Percentiles rank a stretch among this genome's conserved stretches.
Conservation (phyloP, 2,797 vertebrate genomes). For the Pseudocheirus occidentalis region DNA sequence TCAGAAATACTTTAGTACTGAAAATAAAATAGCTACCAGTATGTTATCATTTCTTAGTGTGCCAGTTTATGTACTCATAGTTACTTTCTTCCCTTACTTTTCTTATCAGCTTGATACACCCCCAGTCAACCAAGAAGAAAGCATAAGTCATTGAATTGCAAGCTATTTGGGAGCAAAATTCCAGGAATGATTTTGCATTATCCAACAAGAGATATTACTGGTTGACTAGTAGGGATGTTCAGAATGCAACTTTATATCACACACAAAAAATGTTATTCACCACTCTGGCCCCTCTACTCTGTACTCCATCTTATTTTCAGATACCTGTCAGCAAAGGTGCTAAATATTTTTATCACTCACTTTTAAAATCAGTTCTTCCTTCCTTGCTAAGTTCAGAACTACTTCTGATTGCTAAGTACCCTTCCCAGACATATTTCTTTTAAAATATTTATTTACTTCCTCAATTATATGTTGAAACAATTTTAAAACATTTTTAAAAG, state of each 20-base stretch:
- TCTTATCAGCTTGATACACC: not conserved
- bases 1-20: not conserved
- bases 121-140: not conserved
- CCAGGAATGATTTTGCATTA: not conserved
- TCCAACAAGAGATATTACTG: not conserved
- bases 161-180: not conserved
- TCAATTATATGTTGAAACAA: not conserved
- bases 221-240: slow-evolving; percentile 22
- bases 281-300: slow-evolving; percentile 11
- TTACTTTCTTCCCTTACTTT: not conserved
- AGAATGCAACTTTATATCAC: slow-evolving; percentile 8
- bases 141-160: not conserved
- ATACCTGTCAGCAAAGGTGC: not conserved
- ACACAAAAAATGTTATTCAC: slow-evolving; percentile 9
- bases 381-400: not conserved
- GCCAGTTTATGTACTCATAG: not conserved
- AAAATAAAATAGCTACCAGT: not conserved
- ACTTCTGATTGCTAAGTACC: not conserved
- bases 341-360: not conserved
- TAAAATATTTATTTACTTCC: not conserved
- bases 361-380: not conserved
- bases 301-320: slow-evolving; percentile 32
- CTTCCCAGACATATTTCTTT: not conserved
- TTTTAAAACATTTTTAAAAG: not conserved
- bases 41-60: not conserved